phyloP scores from a whole-genome alignment of 1,140 invertebrate species.

The Heliconius congener region DNA sequence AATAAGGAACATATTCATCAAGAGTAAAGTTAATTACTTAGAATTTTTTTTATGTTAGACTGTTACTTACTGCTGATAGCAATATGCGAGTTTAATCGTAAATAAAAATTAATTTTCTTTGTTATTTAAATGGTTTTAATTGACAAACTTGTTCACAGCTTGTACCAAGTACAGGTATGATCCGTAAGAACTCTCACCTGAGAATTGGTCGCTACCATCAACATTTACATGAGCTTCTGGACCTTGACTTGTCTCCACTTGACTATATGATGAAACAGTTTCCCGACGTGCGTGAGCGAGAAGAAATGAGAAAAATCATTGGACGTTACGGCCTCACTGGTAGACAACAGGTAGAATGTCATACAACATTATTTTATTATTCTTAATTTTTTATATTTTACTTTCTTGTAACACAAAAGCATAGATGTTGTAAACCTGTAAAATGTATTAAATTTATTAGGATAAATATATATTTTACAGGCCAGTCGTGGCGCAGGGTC shows the following conservation, averaged over 20 bases:
- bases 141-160: slow-evolving; percentile 82
- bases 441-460: no score
- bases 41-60: no score
- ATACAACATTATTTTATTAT: no score
- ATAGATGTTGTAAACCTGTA: neutral
- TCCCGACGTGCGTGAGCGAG: slow-evolving; percentile 98
- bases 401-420: neutral
- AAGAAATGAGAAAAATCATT: slow-evolving; percentile 99
- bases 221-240: slow-evolving; percentile 97
- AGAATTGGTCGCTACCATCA: slow-evolving; percentile 99
- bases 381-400: no score
- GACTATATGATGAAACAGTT: slow-evolving; percentile 99
- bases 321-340: slow-evolving; percentile 98
- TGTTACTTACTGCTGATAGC: no score
- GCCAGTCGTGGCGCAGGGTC: no score
- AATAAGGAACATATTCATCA: no score
- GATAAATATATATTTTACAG: no score
- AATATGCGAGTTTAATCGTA: no score
- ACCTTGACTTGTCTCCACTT: slow-evolving; percentile 96
- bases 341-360: slow-evolving; percentile 89
- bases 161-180: slow-evolving; percentile 97
- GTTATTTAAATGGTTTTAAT: neutral
- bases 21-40: no score
- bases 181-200: slow-evolving; percentile 98
- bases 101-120: no score